Evolutionary conservation across 2,888 invertebrate genomes (phyloP).

Genomic region (Dendrolimus pini): DNA sequence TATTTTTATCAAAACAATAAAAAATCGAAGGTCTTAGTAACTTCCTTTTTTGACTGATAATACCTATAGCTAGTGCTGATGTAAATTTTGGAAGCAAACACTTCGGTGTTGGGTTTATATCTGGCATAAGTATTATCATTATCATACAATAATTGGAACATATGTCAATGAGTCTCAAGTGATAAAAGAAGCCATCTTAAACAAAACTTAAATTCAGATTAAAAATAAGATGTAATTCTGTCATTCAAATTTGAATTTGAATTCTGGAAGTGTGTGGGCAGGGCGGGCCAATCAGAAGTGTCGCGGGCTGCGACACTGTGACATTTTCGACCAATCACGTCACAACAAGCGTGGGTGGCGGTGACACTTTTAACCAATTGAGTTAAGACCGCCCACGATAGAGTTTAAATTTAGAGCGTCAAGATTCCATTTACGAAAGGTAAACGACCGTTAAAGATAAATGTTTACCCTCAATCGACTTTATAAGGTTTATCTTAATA

Average conservation of each 20-base stretch:
- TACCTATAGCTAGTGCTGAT: no score
- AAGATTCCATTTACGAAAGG: constrained; percentile 3
- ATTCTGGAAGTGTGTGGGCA: constrained; percentile 13
- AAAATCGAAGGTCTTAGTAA: no score
- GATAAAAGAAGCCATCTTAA: constrained; percentile 12
- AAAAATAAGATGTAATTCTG: not conserved
- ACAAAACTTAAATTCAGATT: constrained; percentile 9
- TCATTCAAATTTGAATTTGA: constrained; percentile 16
- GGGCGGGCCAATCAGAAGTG: constrained; percentile 63
- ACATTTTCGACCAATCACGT: constrained; percentile 62
- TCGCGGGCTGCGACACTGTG: constrained; percentile 67
- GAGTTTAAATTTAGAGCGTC: constrained; percentile 4
- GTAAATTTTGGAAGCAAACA: no score
- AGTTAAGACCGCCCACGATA: constrained; percentile 40
- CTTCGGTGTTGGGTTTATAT: no score
- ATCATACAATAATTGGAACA: no score
- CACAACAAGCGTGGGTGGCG: constrained; percentile 35
- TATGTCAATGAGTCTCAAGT: constrained; percentile 10
- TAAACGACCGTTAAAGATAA: not conserved
- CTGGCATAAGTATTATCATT: no score
- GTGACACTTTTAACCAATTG: constrained; percentile 63
- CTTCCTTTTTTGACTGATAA: no score
- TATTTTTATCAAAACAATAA: no score
- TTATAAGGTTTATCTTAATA: not conserved
- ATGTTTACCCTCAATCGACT: not conserved